Evolutionary conservation across 2,888 invertebrate species (phyloP), one percentile per base, ranked within the genome.

Genomic region (Ethmia dodecea): DNA sequence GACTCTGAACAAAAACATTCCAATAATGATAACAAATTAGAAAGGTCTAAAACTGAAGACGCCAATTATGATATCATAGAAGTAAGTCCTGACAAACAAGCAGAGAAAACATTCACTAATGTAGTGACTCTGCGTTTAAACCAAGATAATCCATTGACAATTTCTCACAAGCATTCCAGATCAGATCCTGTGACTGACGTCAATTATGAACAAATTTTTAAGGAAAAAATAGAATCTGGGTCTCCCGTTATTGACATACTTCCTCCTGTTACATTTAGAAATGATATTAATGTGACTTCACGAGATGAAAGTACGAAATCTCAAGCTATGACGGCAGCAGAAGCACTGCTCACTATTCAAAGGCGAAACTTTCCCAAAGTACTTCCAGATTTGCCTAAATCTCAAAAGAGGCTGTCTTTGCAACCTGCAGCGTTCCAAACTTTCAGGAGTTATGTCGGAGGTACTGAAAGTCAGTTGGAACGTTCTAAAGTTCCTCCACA

Each of bases 301-400:
- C 84, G 90, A 37, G 92, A 91, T 42, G 90, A 92, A 35, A 48
- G 41, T 11, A 56, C 67, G 10, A 44, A 66, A 36, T 53, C 68
- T 9, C 53, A 64, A 24, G 73, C 83, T 3, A 63, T 92, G 26
- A 89, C 90, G 5, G 88, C 91, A 1, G 92, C 92, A 55, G 93
- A 94, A 62, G 91, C 94, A 0, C 62, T 94, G 33, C 79, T 89
- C 42, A 90, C 91, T 18, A 92, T 95, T 27, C 92, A 93, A 65
- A 87, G 92, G 38, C 84, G 93, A 49, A 95, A 94, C 62, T 95
- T 92, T 60, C 95, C 95, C 0, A 95, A 95, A 86, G 95, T 95
- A 1, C 65, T 95, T 18, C 95, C 95, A n/a, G 94, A 94, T 68
- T 89, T 92, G 50, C 90, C 90, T 1, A 83, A 73, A 50, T 53